A percentile compares a stretch with the other conserved stretches of the same genome.
These are phyloP conservation scores for Acrocephalus scirpaceus DNA, from an alignment of 2,797 vertebrate species.

Conservation along the genomic window DNA sequence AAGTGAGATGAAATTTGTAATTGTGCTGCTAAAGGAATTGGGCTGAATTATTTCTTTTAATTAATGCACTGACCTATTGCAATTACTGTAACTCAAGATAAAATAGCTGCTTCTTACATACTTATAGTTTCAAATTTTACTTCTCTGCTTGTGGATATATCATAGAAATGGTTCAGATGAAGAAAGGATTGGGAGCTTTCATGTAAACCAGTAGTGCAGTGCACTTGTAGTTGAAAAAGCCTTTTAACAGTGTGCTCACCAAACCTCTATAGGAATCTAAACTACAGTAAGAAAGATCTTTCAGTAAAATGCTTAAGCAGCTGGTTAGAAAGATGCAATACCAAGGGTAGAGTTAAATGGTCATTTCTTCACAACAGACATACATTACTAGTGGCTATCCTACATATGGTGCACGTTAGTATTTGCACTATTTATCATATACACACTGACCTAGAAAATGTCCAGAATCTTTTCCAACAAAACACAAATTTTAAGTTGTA, in stretches of 20 bases:
- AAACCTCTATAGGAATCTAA: neutral
- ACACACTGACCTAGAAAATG: neutral
- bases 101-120: neutral
- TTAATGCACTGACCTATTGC: neutral
- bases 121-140: neutral
- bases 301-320: neutral
- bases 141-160: neutral
- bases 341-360: neutral
- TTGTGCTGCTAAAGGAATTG: neutral
- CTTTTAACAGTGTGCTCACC: neutral
- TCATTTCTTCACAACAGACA: neutral
- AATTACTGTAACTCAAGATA: neutral
- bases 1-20: neutral
- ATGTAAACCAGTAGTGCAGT: neutral
- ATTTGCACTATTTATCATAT: neutral
- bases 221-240: neutral
- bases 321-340: neutral
- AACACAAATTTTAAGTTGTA: neutral
- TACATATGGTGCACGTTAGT: neutral
- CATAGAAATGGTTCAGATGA: neutral
- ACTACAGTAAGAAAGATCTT: fast-evolving
- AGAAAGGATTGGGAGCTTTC: neutral
- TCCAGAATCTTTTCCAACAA: neutral
- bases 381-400: neutral
- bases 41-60: neutral